Conservation (phyloP, 1,140 invertebrate species). For the Pogonus chalceus region DNA sequence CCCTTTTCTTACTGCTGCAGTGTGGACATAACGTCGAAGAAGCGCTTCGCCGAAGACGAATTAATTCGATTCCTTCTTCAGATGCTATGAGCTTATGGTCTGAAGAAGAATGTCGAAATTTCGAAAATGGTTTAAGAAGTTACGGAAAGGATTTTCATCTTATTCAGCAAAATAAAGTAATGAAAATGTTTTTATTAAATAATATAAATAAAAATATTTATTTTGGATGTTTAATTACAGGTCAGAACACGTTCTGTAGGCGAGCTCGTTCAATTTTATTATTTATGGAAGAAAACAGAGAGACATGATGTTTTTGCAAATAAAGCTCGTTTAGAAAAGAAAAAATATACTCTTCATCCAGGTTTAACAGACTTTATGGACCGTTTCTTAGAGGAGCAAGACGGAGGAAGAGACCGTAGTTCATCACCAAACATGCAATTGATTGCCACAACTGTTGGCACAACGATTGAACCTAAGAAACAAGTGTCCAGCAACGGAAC, state of each 20-base stretch:
- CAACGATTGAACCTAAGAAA: no score
- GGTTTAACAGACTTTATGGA: slow-evolving; percentile 82
- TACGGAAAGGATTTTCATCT: slow-evolving; percentile 95
- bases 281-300: slow-evolving; percentile 98
- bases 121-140: slow-evolving; percentile 84
- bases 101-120: slow-evolving; percentile 94
- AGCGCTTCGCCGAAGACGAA: slow-evolving; percentile 72
- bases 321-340: slow-evolving; percentile 73
- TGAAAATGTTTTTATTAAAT: slow-evolving; percentile 15
- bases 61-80: slow-evolving; percentile 61
- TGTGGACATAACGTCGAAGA: slow-evolving; percentile 93
- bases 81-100: slow-evolving; percentile 85
- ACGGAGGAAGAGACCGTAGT: slow-evolving; percentile 39
- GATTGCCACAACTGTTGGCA: no score
- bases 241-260: slow-evolving; percentile 89
- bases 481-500: no score
- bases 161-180: slow-evolving; percentile 88
- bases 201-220: no score
- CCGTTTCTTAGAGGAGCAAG: slow-evolving; percentile 73
- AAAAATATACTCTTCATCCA: slow-evolving; percentile 77
- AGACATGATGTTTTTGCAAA: slow-evolving; percentile 87
- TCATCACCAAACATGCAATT: slow-evolving; percentile 35
- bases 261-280: slow-evolving; percentile 96
- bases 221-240: no score
- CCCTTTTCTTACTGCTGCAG: slow-evolving; percentile 81